A percentile compares a stretch with the other conserved stretches of the same genome.
phyloP scores from a whole-genome alignment of 2,888 invertebrate genomes.

The Drosophila rubida region DNA sequence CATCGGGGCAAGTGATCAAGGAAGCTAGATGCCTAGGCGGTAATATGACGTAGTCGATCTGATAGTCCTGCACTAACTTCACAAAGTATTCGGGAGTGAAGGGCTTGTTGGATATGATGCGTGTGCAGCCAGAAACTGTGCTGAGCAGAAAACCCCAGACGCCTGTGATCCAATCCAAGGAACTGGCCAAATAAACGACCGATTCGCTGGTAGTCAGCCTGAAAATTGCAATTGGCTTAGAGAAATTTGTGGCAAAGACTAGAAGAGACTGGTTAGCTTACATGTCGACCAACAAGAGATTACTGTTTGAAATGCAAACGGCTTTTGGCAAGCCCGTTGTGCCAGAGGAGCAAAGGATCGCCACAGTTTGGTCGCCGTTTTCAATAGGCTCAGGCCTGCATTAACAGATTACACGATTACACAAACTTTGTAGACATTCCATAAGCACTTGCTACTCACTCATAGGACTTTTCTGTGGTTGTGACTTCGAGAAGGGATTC shows the following conservation, averaged over 20 bases:
- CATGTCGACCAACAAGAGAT: not conserved
- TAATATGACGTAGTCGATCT: slow-evolving; percentile 61
- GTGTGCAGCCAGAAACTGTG: slow-evolving; percentile 54
- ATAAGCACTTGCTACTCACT: too few relatives aligned
- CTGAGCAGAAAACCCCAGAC: slow-evolving; percentile 54
- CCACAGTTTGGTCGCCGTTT: not conserved
- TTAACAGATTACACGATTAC: too few relatives aligned
- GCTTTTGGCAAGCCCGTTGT: not conserved
- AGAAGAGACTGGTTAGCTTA: not conserved
- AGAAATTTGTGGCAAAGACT: too few relatives aligned
- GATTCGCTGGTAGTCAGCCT: slow-evolving; percentile 56
- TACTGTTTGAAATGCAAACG: not conserved
- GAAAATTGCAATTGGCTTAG: not conserved
- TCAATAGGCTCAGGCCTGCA: not conserved
- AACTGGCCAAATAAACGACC: slow-evolving; percentile 56
- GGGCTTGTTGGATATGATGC: slow-evolving; percentile 67
- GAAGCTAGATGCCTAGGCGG: slow-evolving; percentile 70
- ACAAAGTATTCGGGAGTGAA: slow-evolving; percentile 69
- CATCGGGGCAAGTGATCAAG: slow-evolving; percentile 52
- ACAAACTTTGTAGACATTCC: too few relatives aligned
- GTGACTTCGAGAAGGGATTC: slow-evolving; percentile 57
- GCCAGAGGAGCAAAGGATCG: not conserved
- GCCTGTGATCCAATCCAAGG: slow-evolving; percentile 73
- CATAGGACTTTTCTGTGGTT: slow-evolving; percentile 50
- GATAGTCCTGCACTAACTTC: slow-evolving; percentile 68